Evolutionary conservation across 2,797 vertebrate genomes (phyloP).

Genomic region (Gallinago solitaria): DNA sequence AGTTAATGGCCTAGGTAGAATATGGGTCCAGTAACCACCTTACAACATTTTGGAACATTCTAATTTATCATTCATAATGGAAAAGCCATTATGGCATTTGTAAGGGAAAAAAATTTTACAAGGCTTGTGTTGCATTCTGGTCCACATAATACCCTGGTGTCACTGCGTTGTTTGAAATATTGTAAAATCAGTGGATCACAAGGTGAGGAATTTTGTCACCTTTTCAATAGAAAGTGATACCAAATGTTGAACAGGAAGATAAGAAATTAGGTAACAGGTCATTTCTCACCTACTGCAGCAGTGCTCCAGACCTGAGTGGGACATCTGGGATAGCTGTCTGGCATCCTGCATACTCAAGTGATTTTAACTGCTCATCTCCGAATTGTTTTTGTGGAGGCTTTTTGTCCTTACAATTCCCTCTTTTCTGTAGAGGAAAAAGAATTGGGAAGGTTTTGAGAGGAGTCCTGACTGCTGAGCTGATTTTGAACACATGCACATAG

Average conservation of each 20-base stretch:
- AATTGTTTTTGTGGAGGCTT: neutral
- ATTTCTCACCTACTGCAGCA: neutral
- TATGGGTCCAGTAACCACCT: constrained; percentile 64
- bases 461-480: neutral
- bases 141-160: neutral
- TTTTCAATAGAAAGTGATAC: neutral
- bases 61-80: constrained; percentile 41
- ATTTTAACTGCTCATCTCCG: neutral
- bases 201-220: neutral
- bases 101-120: neutral
- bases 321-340: neutral
- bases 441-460: neutral
- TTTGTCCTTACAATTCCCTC: neutral
- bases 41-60: constrained; percentile 43
- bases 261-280: neutral
- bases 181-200: neutral
- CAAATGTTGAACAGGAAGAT: neutral
- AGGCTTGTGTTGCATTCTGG: neutral
- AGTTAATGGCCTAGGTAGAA: constrained; percentile 68
- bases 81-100: constrained; percentile 17
- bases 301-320: neutral
- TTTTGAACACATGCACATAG: neutral
- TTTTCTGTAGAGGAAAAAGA: neutral
- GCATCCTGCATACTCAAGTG: neutral
- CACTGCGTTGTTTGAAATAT: neutral